Evolutionary conservation across 2,888 invertebrate species (phyloP), one percentile per base, ranked within the genome.

Genomic region (Microchrysa polita): DNA sequence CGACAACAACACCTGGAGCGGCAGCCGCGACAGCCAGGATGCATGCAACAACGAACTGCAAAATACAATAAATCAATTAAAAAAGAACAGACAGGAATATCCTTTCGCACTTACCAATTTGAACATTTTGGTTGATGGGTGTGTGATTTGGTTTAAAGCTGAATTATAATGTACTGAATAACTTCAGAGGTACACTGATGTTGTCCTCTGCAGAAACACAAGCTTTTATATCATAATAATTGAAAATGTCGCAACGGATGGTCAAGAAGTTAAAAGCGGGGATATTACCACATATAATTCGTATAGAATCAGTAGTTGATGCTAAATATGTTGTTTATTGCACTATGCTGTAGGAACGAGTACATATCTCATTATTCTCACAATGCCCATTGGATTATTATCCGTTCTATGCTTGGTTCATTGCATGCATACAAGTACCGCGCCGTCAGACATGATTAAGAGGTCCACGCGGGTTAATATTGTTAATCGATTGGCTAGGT

Each of bases 31-130:
- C 34, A 72, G 78, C 82, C 74, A 81, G 74, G 78, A 83, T 79
- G 77, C 80, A 79, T 74, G 83, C 76, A 60, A 84, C 79, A 77
- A 82, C 81, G 75, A 84, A 81, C 83, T 84, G 75, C n/a, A n/a
- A 22, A 72, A 72, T 44, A 7, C 27, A 7, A 34, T 34, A 34
- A 34, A 7, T n/a, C n/a, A n/a, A n/a, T n/a, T n/a, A 34, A 34
- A 34, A 34, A 34, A 34, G 7, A 34, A 34, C n/a, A 10, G 1
- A 60, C 22, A 22, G n/a, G 42, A 18, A 44, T n/a, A n/a, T 63
- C 44, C 67, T 65, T 44, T 20, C 12, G 16, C 78, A 81, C 83
- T 81, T 78, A 83, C 83, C 79, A 84, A 78, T 80, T 84, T 83
- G 80, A 81, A 84, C 83, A 83, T 83, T 79, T 79, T 83, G 80